These are phyloP conservation scores for Gobionotothen gibberifrons DNA, from an alignment of 2,797 vertebrate species.

Conservation along the genomic window DNA sequence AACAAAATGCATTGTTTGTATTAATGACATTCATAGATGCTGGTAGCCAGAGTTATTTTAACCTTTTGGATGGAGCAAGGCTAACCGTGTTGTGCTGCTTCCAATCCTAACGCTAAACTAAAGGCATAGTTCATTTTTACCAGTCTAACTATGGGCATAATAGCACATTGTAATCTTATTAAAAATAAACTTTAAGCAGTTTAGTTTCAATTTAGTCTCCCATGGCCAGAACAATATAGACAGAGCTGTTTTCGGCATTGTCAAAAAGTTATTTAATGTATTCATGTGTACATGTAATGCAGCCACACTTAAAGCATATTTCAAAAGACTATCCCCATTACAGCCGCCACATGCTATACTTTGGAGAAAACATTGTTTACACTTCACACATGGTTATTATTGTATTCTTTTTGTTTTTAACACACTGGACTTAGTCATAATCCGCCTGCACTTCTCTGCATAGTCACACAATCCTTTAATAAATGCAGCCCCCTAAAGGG, in stretches of 20 bases:
- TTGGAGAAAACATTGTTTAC: constrained; percentile 26
- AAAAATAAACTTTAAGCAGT: not conserved
- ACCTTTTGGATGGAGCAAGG: not conserved
- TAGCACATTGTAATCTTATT: not conserved
- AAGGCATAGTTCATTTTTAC: not conserved
- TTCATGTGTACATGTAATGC: not conserved
- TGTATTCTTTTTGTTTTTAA: constrained; percentile 41
- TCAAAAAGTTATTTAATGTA: not conserved
- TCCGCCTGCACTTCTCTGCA: constrained; percentile 42
- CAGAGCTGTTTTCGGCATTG: not conserved
- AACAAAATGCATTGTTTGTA: not conserved
- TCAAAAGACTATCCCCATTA: constrained; percentile 15
- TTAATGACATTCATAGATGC: not conserved
- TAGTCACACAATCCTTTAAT: constrained; percentile 67
- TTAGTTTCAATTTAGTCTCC: too few relatives aligned
- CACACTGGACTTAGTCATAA: constrained; percentile 50
- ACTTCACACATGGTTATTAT: constrained; percentile 54
- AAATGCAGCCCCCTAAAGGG: constrained; percentile 59
- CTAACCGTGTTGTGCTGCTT: not conserved
- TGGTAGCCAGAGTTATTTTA: not conserved
- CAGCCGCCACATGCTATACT: not conserved
- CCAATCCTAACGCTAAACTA: not conserved
- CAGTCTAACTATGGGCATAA: not conserved
- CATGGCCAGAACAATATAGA: too few relatives aligned
- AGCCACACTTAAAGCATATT: constrained; percentile 7